phyloP scores from a whole-genome alignment of 2,888 invertebrate species.

The Electrophaes corylata region DNA sequence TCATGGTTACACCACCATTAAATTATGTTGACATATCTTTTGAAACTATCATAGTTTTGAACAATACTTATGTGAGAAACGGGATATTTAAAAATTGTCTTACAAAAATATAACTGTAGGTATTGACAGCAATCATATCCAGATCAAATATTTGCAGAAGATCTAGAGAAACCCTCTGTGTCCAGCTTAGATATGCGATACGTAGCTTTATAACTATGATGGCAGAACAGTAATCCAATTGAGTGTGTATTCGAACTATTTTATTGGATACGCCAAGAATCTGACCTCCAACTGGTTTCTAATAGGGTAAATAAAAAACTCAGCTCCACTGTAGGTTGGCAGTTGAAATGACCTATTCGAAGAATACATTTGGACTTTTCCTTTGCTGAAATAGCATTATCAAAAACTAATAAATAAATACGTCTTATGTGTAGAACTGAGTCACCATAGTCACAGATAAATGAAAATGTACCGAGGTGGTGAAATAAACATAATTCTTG shows the following conservation, averaged over 20 bases:
- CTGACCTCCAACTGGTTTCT: conserved; percentile 9
- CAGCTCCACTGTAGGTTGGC: background rate
- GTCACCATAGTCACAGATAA: background rate
- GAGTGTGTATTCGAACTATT: background rate
- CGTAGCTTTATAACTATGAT: no score
- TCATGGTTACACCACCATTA: no score
- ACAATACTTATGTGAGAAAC: no score
- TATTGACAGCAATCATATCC: no score
- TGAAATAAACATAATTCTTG: background rate
- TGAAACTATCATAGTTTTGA: no score
- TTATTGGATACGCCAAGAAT: conserved; percentile 5
- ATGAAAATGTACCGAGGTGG: background rate
- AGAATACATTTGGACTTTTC: background rate
- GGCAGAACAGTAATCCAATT: no score
- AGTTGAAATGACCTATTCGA: background rate
- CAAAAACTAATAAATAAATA: background rate
- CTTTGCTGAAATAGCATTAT: background rate
- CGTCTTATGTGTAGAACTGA: background rate
- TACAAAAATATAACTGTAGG: no score
- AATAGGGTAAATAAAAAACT: conserved; percentile 8
- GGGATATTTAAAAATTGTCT: no score
- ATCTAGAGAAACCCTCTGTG: no score
- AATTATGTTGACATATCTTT: no score
- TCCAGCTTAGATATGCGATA: no score
- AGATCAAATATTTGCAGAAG: no score